phyloP scores from a whole-genome alignment of 2,113 vertebrate genomes.

The Equus przewalskii region DNA sequence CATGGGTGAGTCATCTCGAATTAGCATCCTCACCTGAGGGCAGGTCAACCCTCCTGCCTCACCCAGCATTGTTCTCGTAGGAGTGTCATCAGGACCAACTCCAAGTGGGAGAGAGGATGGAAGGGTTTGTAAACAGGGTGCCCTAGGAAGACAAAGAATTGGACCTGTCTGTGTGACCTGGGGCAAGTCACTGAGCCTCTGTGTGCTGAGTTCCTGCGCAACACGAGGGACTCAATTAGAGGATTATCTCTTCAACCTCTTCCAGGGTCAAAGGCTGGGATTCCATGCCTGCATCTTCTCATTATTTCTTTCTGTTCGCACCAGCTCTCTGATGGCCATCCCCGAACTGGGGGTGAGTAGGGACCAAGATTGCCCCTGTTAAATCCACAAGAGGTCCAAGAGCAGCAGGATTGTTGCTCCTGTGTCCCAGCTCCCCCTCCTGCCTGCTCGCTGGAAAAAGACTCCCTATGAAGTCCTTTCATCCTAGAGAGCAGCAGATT shows the following conservation, averaged over 20 bases:
- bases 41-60: background rate
- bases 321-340: background rate
- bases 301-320: background rate
- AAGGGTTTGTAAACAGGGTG: background rate
- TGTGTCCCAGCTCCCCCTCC: background rate
- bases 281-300: background rate
- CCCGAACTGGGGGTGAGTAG: accelerated
- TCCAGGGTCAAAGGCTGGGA: background rate
- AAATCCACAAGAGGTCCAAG: background rate
- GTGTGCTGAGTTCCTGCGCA: background rate
- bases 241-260: background rate
- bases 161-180: background rate
- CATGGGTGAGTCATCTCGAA: background rate
- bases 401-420: background rate
- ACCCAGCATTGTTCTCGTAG: background rate
- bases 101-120: too few relatives aligned
- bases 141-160: background rate
- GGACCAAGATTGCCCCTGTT: background rate
- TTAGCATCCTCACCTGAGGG: background rate
- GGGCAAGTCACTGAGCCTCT: background rate
- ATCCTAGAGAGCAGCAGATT: background rate
- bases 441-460: background rate
- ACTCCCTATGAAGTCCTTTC: accelerated
- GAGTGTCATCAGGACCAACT: background rate
- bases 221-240: accelerated